These are phyloP conservation scores for Neolamprologus devosi DNA, from an alignment of 2,113 vertebrate genomes.

Conservation along the genomic window DNA sequence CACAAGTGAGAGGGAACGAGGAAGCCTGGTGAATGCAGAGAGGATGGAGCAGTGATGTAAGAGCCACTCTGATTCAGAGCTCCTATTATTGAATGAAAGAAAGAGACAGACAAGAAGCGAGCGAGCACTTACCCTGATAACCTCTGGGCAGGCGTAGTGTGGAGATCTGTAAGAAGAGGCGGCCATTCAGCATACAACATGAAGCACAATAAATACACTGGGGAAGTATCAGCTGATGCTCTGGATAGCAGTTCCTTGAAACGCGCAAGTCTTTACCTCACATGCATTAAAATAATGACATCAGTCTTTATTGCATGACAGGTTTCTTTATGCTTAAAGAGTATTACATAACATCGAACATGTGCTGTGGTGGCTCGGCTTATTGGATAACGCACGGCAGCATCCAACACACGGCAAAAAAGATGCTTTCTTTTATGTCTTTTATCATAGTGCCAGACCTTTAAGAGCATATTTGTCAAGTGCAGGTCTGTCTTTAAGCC, in stretches of 20 bases:
- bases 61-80: neutral
- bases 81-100: neutral
- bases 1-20: neutral
- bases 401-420: neutral
- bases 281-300: neutral
- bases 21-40: neutral
- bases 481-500: neutral
- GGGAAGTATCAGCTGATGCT: neutral
- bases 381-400: neutral
- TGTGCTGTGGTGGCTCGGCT: neutral
- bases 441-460: neutral
- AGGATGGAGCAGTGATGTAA: conserved; percentile 4
- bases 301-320: neutral
- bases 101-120: neutral
- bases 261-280: neutral
- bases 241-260: neutral
- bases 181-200: neutral
- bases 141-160: conserved; percentile 98
- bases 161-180: conserved; percentile 79
- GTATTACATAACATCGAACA: neutral
- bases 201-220: neutral
- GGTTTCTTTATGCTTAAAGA: neutral
- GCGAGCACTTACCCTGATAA: conserved; percentile 89
- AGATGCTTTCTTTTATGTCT: neutral
- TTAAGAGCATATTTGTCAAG: neutral